These are phyloP conservation scores for Cydia fagiglandana DNA, from an alignment of 1,140 invertebrate genomes.

Conservation along the genomic window DNA sequence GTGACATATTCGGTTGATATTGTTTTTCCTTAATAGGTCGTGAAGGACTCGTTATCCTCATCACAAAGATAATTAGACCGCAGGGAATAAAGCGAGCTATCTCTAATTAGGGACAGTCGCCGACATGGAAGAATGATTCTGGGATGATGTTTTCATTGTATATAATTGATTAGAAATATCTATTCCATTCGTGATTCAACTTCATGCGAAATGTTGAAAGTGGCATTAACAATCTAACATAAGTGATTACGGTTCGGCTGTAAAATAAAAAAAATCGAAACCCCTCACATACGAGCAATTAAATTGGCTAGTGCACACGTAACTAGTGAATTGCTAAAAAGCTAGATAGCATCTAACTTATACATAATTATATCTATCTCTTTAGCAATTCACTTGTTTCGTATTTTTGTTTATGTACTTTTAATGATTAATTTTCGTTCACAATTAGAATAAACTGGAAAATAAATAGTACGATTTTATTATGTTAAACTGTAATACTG, in stretches of 20 bases:
- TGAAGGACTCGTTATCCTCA: constrained; percentile 3
- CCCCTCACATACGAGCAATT: no score
- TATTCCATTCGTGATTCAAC: neutral
- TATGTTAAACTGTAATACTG: no score
- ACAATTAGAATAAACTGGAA: no score
- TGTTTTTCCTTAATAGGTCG: constrained; percentile 18
- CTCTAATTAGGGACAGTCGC: constrained; percentile 11
- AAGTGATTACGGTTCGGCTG: neutral
- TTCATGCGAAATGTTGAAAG: neutral
- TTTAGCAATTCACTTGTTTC: no score
- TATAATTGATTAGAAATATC: neutral
- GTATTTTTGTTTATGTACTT: no score
- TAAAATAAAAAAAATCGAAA: neutral
- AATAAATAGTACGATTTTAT: no score
- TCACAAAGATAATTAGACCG: constrained; percentile 20
- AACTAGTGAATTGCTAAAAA: no score
- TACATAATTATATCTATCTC: no score
- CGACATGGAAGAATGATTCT: neutral
- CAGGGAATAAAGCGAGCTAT: constrained; percentile 9
- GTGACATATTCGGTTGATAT: constrained; percentile 8
- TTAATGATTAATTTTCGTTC: no score
- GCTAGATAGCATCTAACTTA: no score
- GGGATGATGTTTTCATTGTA: neutral
- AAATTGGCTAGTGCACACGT: no score
- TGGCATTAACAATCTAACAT: neutral